Conservation (phyloP, 2,797 vertebrate genomes). For the Margarornis squamiger region DNA sequence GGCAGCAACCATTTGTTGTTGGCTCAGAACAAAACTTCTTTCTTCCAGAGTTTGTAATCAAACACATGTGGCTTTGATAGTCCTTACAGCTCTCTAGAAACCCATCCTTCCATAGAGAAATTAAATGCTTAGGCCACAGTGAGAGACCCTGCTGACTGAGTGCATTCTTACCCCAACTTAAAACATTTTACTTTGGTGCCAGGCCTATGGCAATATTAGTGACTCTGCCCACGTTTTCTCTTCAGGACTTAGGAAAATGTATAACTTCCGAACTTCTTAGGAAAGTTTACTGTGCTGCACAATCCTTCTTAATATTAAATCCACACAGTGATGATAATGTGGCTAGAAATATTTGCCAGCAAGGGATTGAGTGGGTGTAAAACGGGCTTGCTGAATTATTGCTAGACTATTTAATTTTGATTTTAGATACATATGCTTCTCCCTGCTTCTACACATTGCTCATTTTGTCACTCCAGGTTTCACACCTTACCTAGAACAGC, state of each 20-base stretch:
- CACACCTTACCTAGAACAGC: not conserved
- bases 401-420: conserved; percentile 4
- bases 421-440: not conserved
- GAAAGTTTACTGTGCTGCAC: not conserved
- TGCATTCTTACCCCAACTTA: not conserved
- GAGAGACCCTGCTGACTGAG: not conserved
- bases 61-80: not conserved
- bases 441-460: not conserved
- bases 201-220: not conserved
- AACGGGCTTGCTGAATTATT: conserved; percentile 1
- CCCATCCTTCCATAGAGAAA: conserved; percentile 52
- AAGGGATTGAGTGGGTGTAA: conserved; percentile 1
- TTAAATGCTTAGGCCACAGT: not conserved
- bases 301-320: conserved; percentile 18
- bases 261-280: not conserved
- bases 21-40: not conserved
- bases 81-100: conserved; percentile 24
- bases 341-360: conserved; percentile 37
- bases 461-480: not conserved
- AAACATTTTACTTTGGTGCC: not conserved
- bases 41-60: conserved; percentile 24
- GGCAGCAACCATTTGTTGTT: not conserved
- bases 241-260: not conserved
- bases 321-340: not conserved
- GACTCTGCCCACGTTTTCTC: not conserved